Percentiles rank a stretch among this genome's conserved stretches.
phyloP scores from a whole-genome alignment of 2,113 vertebrate species.

The Taurulus bubalis region DNA sequence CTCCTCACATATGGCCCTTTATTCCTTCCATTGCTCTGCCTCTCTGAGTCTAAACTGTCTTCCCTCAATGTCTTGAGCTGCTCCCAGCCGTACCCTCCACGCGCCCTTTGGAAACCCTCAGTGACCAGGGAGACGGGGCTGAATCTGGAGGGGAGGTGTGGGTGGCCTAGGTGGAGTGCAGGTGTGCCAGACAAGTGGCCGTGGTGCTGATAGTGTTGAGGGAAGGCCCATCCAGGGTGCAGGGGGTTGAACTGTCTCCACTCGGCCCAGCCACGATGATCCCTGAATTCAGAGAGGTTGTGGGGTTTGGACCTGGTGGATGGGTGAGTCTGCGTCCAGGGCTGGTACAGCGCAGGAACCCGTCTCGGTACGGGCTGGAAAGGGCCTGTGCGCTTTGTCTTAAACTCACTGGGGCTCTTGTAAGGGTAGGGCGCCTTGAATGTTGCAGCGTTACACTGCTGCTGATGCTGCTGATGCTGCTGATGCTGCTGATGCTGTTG shows the following conservation, averaged over 20 bases:
- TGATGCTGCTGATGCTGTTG: slow-evolving; percentile 62
- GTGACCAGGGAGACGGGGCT: slow-evolving; percentile 23
- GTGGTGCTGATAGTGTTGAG: slow-evolving; percentile 50
- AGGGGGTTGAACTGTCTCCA: slow-evolving; percentile 52
- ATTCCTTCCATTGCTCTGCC: slow-evolving; percentile 38
- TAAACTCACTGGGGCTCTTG: slow-evolving; percentile 63
- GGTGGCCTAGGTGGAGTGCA: slow-evolving; percentile 30
- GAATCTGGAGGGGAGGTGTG: slow-evolving; percentile 39
- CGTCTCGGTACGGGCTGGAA: slow-evolving; percentile 57
- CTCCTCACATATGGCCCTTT: slow-evolving; percentile 50
- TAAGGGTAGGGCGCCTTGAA: slow-evolving; percentile 83
- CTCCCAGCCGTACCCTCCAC: slow-evolving; percentile 46
- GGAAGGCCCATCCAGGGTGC: slow-evolving; percentile 55
- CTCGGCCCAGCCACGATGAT: slow-evolving; percentile 61
- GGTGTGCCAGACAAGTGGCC: slow-evolving; percentile 20
- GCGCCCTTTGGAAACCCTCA: slow-evolving; percentile 39
- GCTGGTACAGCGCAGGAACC: slow-evolving; percentile 67
- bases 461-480: slow-evolving; percentile 50
- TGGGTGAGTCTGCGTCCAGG: slow-evolving; percentile 65
- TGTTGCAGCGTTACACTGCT: slow-evolving; percentile 57
- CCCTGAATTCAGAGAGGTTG: slow-evolving; percentile 57
- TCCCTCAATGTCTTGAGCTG: slow-evolving; percentile 44
- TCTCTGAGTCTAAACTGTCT: slow-evolving; percentile 15
- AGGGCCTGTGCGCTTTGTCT: slow-evolving; percentile 48
- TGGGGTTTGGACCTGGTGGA: slow-evolving; percentile 59